phyloP scores from a whole-genome alignment of 2,113 vertebrate species.

The Elephantulus edwardii region DNA sequence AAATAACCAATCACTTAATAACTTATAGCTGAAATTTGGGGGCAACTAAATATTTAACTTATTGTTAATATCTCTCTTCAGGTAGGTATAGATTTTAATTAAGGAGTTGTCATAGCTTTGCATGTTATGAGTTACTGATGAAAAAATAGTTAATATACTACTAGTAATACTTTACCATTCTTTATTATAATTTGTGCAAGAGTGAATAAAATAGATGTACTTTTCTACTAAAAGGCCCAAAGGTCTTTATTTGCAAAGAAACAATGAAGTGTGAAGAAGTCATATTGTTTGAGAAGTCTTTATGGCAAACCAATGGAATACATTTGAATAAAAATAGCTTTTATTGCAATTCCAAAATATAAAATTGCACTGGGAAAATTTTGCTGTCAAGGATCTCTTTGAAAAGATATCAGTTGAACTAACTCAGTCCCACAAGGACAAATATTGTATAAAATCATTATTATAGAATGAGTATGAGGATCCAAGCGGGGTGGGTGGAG shows the following conservation, averaged over 20 bases:
- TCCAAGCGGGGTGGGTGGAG: too few relatives aligned
- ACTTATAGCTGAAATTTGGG: neutral
- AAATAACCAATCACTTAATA: constrained; percentile 1
- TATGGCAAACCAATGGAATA: neutral
- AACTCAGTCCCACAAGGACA: too few relatives aligned
- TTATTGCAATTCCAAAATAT: neutral
- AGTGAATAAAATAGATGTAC: neutral
- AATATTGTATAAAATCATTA: too few relatives aligned
- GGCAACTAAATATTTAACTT: neutral
- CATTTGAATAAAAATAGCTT: neutral
- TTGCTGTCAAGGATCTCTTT: too few relatives aligned
- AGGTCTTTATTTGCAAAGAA: neutral
- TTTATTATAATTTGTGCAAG: neutral
- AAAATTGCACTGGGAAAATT: neutral
- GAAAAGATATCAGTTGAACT: too few relatives aligned
- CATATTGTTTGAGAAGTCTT: constrained; percentile 2
- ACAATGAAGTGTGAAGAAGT: neutral
- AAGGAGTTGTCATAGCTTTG: neutral
- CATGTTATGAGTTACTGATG: neutral
- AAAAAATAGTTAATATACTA: neutral
- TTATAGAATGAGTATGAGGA: too few relatives aligned
- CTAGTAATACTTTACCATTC: neutral
- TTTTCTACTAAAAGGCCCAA: neutral
- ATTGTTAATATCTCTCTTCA: neutral
- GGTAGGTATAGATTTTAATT: neutral